phyloP scores from a whole-genome alignment of 2,113 vertebrate species.

The Balaeniceps rex region DNA sequence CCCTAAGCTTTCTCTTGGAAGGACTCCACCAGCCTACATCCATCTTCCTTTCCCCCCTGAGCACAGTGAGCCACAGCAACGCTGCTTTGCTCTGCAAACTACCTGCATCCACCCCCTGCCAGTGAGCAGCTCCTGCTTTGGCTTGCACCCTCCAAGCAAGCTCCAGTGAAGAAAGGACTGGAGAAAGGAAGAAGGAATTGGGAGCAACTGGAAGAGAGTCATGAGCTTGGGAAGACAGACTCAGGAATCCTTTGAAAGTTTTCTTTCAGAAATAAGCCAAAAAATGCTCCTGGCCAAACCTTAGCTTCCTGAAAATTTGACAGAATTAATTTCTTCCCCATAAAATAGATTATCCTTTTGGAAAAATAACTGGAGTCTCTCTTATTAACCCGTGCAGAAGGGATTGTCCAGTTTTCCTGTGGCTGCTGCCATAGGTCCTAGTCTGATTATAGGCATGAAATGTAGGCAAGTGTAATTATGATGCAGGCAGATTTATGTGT shows the following conservation, averaged over 20 bases:
- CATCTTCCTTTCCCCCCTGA: not conserved
- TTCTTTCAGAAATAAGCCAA: not conserved
- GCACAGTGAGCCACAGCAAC: not conserved
- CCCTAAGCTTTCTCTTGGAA: not conserved
- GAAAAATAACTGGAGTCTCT: not conserved
- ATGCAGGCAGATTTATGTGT: not conserved
- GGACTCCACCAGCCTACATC: not conserved
- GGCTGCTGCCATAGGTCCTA: not conserved
- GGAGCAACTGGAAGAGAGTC: not conserved
- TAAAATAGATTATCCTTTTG: not conserved
- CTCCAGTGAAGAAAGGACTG: not conserved
- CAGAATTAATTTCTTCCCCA: not conserved
- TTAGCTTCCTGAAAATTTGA: not conserved
- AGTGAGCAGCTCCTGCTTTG: not conserved
- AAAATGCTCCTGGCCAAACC: not conserved
- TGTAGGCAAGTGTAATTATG: constrained; percentile 10
- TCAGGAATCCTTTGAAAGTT: not conserved
- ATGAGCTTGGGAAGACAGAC: not conserved
- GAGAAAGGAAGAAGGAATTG: not conserved
- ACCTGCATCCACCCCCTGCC: not conserved
- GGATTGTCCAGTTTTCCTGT: not conserved
- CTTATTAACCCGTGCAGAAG: not conserved
- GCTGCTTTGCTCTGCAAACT: not conserved
- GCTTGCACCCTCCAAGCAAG: not conserved
- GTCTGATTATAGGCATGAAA: not conserved